Base-by-base conservation (phyloP, 2,888 invertebrate genomes). In the Drosophila acutilabella region DNA sequence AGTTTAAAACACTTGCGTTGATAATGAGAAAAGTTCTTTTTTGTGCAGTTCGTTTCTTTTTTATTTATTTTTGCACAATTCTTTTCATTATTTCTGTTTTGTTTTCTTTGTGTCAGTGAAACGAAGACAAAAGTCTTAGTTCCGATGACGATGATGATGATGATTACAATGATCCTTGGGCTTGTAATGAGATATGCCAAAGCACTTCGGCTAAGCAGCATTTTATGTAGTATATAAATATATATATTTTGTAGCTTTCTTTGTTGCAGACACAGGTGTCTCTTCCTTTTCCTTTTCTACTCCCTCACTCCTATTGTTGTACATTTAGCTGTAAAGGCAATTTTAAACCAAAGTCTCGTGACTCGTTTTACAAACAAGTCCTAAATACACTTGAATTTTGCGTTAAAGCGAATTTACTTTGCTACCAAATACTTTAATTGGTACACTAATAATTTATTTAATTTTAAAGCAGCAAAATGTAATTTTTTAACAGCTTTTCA, bases 1-100 rank as follows among this genome's bases (percentile, higher is more conserved):
- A 67, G 69, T 67, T 65, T 68, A 78, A 80, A 83, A 87, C 84
- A 87, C 81, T 84, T 84, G 75, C 73, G 69, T 79, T 75, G 71
- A 72, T 88, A 85, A 88, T 88, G 81, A 78, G 79, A 73, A 81
- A 78, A 88, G 79, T 81, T 83, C 61, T 62, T 53, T 74, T 72
- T 44, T 58, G 56, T 44, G 68, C 40, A 48, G 41, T 44, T 62
- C 30, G 30, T 8, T 51, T 45, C 50, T 62, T 41, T 60, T 66
- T 59, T 20, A n/a, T n/a, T 60, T 47, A 14, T 52, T 48, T 16
- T 48, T 59, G 60, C 47, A 59, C 51, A 44, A 42, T 61, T 51
- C 41, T 50, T 62, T 64, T 64, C 78, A 67, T 78, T 73, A 68
- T 73, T 61, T 73, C 33, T 45, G 50, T 60, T 72, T 60, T 72